Evolutionary conservation across 2,888 invertebrate genomes (phyloP).

Genomic region (Pheosia tremula): DNA sequence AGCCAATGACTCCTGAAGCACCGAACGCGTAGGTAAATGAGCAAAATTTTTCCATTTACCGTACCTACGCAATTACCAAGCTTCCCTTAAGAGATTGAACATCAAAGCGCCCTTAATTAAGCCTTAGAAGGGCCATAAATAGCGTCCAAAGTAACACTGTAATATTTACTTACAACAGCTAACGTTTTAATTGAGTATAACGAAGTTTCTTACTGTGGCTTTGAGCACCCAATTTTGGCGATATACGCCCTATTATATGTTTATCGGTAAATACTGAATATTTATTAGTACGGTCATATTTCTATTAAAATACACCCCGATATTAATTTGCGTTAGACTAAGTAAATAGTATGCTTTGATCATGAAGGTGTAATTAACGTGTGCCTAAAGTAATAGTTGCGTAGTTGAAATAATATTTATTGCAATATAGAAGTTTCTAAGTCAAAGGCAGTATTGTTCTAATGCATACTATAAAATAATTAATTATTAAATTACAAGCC

Average conservation of each 20-base stretch:
- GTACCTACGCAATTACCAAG: conserved; percentile 69
- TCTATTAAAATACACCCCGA: conserved; percentile 13
- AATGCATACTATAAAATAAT: no score
- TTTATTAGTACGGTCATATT: conserved; percentile 34
- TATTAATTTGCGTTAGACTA: conserved; percentile 22
- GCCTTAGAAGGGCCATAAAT: conserved; percentile 75
- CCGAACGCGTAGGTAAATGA: conserved; percentile 30
- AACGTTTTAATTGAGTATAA: conserved; percentile 76
- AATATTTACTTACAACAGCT: conserved; percentile 74
- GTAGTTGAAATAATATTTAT: background rate
- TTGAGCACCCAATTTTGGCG: conserved; percentile 54
- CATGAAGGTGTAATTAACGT: conserved; percentile 2
- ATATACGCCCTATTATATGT: conserved; percentile 37
- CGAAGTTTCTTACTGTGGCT: conserved; percentile 66
- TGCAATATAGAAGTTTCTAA: background rate
- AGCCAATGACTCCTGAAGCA: conserved; percentile 17
- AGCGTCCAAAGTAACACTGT: conserved; percentile 69
- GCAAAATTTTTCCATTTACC: conserved; percentile 47
- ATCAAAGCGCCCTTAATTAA: conserved; percentile 81
- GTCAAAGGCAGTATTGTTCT: background rate
- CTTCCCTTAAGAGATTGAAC: conserved; percentile 79
- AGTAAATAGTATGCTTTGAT: background rate
- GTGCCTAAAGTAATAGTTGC: no score
- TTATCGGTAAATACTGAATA: conserved; percentile 36
- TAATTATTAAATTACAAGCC: no score